Percentiles rank a stretch among this genome's conserved stretches.
Conservation (phyloP, 2,113 vertebrate species). For the Mesoclemmys tuberculata region DNA sequence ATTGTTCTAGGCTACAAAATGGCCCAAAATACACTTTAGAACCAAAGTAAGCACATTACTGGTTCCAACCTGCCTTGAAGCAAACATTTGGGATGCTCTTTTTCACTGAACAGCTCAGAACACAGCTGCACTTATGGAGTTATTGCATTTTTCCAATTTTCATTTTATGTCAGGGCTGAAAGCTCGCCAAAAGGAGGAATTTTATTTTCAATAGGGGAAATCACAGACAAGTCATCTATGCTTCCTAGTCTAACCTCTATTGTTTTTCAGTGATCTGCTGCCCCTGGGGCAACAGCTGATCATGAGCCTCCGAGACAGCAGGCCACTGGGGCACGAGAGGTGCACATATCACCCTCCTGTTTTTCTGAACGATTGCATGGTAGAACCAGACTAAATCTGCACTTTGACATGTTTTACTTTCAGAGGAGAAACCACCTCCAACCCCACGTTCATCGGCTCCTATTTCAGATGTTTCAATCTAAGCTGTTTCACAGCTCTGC, state of each 20-base stretch:
- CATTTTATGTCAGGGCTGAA: background rate
- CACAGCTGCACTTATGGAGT: background rate
- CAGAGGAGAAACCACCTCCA: background rate
- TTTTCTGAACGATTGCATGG: background rate
- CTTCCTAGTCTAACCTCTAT: background rate
- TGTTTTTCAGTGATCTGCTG: background rate
- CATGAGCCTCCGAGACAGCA: accelerated
- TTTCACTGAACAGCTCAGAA: background rate
- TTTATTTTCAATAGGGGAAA: background rate
- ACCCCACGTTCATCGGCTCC: accelerated
- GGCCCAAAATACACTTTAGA: background rate
- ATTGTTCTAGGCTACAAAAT: background rate
- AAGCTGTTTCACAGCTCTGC: no score
- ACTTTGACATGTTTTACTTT: background rate
- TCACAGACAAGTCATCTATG: background rate
- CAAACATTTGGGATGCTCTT: background rate
- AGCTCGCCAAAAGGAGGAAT: background rate
- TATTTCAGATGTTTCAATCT: accelerated
- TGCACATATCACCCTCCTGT: accelerated
- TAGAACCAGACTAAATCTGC: background rate
- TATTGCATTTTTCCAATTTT: conserved; percentile 3
- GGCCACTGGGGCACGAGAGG: background rate
- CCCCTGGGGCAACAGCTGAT: background rate
- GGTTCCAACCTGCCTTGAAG: background rate
- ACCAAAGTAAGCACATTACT: background rate